Evolutionary conservation across 2,113 vertebrate species (phyloP).

Genomic region (Cichladusa arquata): DNA sequence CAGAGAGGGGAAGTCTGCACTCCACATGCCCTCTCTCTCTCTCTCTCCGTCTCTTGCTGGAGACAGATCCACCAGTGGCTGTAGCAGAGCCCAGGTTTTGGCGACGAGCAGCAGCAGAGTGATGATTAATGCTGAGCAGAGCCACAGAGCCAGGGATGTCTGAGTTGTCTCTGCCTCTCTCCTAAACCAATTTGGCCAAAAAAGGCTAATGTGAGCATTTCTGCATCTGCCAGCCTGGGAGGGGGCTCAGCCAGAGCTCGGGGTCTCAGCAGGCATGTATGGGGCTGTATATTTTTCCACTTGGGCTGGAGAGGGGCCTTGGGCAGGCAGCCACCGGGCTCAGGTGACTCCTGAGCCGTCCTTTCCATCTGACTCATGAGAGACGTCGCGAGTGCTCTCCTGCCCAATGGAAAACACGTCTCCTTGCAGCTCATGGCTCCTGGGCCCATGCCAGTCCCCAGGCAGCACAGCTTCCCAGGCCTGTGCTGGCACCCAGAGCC

Average conservation of each 20-base stretch:
- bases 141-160: not conserved
- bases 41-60: not conserved
- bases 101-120: not conserved
- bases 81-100: not conserved
- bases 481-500: not conserved
- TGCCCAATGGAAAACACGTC: not conserved
- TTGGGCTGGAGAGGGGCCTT: conserved; percentile 14
- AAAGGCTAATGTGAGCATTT: not conserved
- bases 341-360: conserved; percentile 42
- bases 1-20: not conserved
- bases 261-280: not conserved
- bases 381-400: not conserved
- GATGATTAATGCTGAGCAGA: not conserved
- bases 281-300: conserved; percentile 25
- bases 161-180: not conserved
- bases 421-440: not conserved
- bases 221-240: not conserved
- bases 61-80: not conserved
- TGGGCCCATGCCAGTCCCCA: not conserved
- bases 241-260: not conserved
- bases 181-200: not conserved
- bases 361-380: conserved; percentile 42
- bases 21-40: not conserved
- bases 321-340: not conserved
- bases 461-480: not conserved